Percentiles rank a stretch among this genome's conserved stretches.
Conservation (phyloP, 2,888 invertebrate species). For the Euspilapteryx auroguttella region DNA sequence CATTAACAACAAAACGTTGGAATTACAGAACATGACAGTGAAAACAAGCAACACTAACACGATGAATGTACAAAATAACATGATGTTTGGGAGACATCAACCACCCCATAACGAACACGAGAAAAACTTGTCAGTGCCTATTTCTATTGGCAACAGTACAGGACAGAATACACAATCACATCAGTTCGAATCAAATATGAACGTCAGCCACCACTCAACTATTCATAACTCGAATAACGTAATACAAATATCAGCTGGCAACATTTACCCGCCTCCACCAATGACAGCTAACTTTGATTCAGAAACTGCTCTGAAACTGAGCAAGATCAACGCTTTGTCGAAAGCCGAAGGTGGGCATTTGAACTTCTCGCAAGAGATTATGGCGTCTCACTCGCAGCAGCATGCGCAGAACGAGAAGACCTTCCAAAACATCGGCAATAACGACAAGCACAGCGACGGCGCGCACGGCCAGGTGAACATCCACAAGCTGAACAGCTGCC, state of each 20-base stretch:
- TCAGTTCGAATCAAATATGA: conserved; percentile 36
- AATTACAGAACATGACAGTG: conserved; percentile 32
- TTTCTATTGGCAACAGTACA: conserved; percentile 20
- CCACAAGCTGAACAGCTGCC: conserved; percentile 47
- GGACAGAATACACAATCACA: conserved; percentile 34
- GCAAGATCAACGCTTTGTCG: conserved; percentile 48
- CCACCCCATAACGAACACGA: conserved; percentile 25
- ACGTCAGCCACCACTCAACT: conserved; percentile 38
- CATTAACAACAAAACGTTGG: conserved; percentile 23
- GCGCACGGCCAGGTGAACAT: conserved; percentile 35
- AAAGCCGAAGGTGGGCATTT: conserved; percentile 49
- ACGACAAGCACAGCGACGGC: conserved; percentile 29
- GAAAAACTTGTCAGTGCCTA: conserved; percentile 36
- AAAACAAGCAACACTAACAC: conserved; percentile 26
- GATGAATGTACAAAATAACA: conserved; percentile 30
- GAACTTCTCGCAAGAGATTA: conserved; percentile 50
- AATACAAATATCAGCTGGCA: conserved; percentile 49
- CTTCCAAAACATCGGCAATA: conserved; percentile 42
- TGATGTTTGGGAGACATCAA: conserved; percentile 19
- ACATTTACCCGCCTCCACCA: conserved; percentile 42
- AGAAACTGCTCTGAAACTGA: conserved; percentile 46
- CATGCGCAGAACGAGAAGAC: conserved; percentile 42
- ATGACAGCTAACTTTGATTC: conserved; percentile 39
- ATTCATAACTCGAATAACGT: conserved; percentile 42
- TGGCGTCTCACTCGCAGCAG: conserved; percentile 49